A percentile compares a stretch with the other conserved stretches of the same genome.
Conservation (phyloP, 2,888 invertebrate species). For the Plebejus anna region DNA sequence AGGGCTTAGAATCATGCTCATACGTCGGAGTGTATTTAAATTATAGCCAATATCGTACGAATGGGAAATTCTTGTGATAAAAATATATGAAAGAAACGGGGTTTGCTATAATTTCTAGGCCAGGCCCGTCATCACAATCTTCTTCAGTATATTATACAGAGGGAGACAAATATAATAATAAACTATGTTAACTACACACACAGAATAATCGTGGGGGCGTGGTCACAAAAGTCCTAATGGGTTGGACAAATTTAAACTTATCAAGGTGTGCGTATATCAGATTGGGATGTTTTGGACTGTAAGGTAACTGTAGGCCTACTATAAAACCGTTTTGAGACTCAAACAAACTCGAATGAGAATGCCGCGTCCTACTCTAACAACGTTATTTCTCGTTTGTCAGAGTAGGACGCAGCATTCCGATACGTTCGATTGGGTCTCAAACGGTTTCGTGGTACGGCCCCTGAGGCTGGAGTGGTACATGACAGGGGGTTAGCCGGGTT, state of each 20-base stretch:
- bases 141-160: not conserved
- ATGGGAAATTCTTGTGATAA: not conserved
- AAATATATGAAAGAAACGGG: not conserved
- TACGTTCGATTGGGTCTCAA: too few species aligned
- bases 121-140: not conserved
- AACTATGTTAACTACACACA: not conserved
- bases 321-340: too few species aligned
- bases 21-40: not conserved
- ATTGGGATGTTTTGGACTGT: not conserved
- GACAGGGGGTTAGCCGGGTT: not conserved
- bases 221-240: not conserved
- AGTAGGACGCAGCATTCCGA: too few species aligned
- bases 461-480: not conserved
- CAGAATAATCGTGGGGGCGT: not conserved
- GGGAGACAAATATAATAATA: not conserved
- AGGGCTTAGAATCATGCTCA: not conserved
- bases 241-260: not conserved
- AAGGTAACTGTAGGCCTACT: not conserved
- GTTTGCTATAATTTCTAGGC: not conserved
- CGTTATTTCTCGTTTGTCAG: too few species aligned
- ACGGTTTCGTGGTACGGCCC: too few species aligned
- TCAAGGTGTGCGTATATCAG: not conserved
- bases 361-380: too few species aligned
- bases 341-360: too few species aligned
- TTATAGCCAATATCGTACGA: not conserved